Base-by-base conservation (phyloP, 2,888 invertebrate genomes). In the Nasonia oneida region DNA sequence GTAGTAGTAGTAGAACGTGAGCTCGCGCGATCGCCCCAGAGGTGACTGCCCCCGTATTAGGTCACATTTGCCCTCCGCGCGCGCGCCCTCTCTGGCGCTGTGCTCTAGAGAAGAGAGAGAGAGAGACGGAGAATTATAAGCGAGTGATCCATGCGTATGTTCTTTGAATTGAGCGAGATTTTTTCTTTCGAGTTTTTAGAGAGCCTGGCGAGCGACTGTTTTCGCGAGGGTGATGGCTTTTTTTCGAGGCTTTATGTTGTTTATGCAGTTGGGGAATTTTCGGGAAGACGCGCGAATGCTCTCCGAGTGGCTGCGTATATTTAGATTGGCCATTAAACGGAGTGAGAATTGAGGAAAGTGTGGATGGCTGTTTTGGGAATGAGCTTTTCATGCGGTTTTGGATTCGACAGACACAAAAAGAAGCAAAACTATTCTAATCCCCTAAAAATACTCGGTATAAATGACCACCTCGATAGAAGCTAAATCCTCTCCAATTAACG, bases 21-120 rank as follows among this genome's bases (percentile, higher is more conserved):
- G 84, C 83, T 87, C 87, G 82, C 82, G 85, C 87, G 88, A 87
- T 86, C 86, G 89, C 81, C 86, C 84, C 81, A 88, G 90, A 90
- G 91, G 90, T 92, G 91, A 91, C 90, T 93, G 93, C 89, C 93
- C 93, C 90, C 91, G 90, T 92, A 93, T 93, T 93, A 91, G 93
- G 93, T 93, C 93, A 93, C 92, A 91, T 90, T 92, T 91, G 91
- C 90, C 90, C 90, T 90, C 88, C 77, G 87, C 87, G 64, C 84
- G 81, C 82, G 37, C 75, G 83, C 84, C 76, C 53, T 8, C 61
- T 53, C 39, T 50, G 23, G 37, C 15, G 33, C 29, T 15, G 37
- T 29, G 14, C 33, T 39, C 33, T 18, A 71, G 18, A 39, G 71
- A 29, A 29, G 29, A 29, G 6, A 15, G 39, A 39, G 33, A n/a